A percentile compares a stretch with the other conserved stretches of the same genome.
phyloP scores from a whole-genome alignment of 2,113 vertebrate species.

The Megaptera novaeangliae region DNA sequence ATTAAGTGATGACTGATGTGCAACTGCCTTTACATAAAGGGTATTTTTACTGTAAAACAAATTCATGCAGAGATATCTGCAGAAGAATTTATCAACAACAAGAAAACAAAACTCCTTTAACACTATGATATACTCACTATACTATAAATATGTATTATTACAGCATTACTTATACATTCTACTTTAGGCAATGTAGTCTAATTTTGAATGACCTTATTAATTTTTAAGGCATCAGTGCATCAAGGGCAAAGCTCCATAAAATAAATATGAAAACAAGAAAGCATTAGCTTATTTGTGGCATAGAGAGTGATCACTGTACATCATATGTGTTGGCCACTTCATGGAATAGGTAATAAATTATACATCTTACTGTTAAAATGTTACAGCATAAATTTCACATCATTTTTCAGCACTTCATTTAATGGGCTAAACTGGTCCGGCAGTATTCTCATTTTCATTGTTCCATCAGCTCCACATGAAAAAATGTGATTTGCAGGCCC shows the following conservation, averaged over 20 bases:
- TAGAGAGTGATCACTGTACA: slow-evolving; percentile 65
- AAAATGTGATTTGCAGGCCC: slow-evolving; percentile 95
- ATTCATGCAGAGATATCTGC: slow-evolving; percentile 46
- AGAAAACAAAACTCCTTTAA: slow-evolving; percentile 58
- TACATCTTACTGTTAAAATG: slow-evolving; percentile 46
- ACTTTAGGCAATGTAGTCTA: slow-evolving; percentile 75
- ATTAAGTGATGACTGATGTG: slow-evolving; percentile 15
- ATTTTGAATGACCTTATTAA: slow-evolving; percentile 77
- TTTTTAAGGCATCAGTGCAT: slow-evolving; percentile 88
- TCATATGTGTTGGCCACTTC: slow-evolving; percentile 70
- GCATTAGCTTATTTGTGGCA: slow-evolving; percentile 69
- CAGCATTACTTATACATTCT: slow-evolving; percentile 65
- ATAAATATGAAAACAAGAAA: slow-evolving; percentile 71
- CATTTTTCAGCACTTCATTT: slow-evolving; percentile 86
- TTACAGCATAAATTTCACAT: slow-evolving; percentile 92
- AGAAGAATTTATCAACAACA: slow-evolving; percentile 43
- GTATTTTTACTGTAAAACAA: slow-evolving; percentile 32
- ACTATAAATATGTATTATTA: slow-evolving; percentile 62
- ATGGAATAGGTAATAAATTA: slow-evolving; percentile 66
- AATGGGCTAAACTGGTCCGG: slow-evolving; percentile 89
- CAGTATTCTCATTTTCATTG: slow-evolving; percentile 97
- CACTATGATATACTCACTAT: slow-evolving; percentile 57
- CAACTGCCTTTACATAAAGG: slow-evolving; percentile 32
- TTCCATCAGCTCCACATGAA: slow-evolving; percentile 98
- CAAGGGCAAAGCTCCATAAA: slow-evolving; percentile 74